These are phyloP conservation scores for Hoplodrina blanda DNA, from an alignment of 2,888 invertebrate species.

Conservation along the genomic window DNA sequence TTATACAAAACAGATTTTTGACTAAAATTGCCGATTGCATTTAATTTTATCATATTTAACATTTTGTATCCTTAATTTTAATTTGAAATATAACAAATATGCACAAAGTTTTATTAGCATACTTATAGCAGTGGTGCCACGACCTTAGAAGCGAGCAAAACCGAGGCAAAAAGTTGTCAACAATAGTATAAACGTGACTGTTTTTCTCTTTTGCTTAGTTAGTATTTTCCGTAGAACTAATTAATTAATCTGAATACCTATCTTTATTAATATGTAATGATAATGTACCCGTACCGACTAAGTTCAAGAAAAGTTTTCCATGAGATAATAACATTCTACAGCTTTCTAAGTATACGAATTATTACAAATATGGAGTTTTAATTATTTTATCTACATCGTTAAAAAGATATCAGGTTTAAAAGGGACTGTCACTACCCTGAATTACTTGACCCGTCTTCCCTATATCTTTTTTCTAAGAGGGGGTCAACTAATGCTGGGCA, in stretches of 20 bases:
- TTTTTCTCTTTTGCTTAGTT: slow-evolving; percentile 16
- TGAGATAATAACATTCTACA: neutral
- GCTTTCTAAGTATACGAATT: neutral
- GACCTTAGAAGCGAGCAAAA: neutral
- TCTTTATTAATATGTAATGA: slow-evolving; percentile 17
- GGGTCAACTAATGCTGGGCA: too few species aligned
- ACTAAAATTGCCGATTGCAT: too few species aligned
- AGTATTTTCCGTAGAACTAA: slow-evolving; percentile 13
- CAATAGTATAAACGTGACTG: slow-evolving; percentile 13
- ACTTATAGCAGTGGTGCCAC: neutral
- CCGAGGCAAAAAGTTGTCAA: neutral
- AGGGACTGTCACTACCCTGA: too few species aligned
- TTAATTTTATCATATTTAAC: too few species aligned
- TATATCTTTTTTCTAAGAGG: too few species aligned
- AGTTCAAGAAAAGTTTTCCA: slow-evolving; percentile 5
- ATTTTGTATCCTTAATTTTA: too few species aligned
- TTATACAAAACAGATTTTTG: too few species aligned
- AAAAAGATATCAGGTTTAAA: too few species aligned
- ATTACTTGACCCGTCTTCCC: too few species aligned
- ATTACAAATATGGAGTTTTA: too few species aligned
- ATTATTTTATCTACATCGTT: too few species aligned
- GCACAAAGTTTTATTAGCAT: neutral
- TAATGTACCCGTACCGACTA: neutral
- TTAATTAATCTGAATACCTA: slow-evolving; percentile 24
- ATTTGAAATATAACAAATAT: too few species aligned